phyloP scores from a whole-genome alignment of 2,113 vertebrate species.

The Cyprinodon tularosa region DNA sequence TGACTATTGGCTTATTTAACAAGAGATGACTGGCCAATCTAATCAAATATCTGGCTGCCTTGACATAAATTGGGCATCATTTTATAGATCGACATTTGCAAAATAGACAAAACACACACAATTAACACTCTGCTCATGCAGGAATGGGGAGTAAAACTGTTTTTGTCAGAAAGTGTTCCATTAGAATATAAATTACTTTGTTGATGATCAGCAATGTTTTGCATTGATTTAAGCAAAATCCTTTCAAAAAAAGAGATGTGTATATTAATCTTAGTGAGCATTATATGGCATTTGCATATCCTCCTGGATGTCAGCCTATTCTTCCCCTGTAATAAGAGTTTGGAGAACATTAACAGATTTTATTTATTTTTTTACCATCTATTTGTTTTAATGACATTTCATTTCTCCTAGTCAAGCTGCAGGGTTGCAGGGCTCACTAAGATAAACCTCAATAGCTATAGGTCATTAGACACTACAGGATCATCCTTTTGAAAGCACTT shows the following conservation, averaged over 20 bases:
- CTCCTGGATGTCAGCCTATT: neutral
- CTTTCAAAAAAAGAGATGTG: neutral
- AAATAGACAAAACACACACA: slow-evolving; percentile 27
- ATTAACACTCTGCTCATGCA: slow-evolving; percentile 29
- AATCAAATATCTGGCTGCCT: slow-evolving; percentile 38
- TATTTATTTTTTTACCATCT: neutral
- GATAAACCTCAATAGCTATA: slow-evolving; percentile 1
- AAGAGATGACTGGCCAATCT: slow-evolving; percentile 63
- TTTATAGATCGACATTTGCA: slow-evolving; percentile 62
- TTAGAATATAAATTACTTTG: neutral
- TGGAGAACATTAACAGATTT: neutral
- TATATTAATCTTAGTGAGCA: neutral
- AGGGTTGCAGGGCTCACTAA: neutral
- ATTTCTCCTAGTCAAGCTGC: neutral
- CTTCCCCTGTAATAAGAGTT: neutral
- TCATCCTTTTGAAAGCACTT: neutral
- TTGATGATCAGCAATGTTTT: slow-evolving; percentile 1
- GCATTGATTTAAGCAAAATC: slow-evolving; percentile 12
- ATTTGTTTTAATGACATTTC: neutral
- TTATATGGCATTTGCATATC: neutral
- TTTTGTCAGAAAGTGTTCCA: slow-evolving; percentile 19
- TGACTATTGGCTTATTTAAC: slow-evolving; percentile 42
- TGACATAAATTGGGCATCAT: slow-evolving; percentile 69
- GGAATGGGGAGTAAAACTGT: slow-evolving; percentile 27
- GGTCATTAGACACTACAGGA: slow-evolving; percentile 13